Conservation (phyloP, 2,797 vertebrate species). For the Anas capensis region DNA sequence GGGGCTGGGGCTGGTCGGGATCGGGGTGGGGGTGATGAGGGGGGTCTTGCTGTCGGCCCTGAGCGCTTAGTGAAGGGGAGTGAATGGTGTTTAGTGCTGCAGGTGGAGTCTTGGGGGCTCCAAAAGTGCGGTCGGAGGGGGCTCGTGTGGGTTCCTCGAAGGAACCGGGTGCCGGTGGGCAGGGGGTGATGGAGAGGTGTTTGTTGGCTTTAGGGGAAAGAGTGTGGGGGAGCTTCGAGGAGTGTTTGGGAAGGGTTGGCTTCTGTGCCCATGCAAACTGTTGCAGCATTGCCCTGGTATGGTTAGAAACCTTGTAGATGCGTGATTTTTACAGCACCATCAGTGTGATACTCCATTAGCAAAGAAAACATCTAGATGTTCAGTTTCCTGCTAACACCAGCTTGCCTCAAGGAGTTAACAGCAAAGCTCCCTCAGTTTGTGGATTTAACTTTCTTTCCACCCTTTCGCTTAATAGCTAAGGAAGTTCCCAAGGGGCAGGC, state of each 20-base stretch:
- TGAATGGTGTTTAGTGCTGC: not conserved
- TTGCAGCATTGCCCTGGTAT: not conserved
- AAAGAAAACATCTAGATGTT: not conserved
- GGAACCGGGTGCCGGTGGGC: not conserved
- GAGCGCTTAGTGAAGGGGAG: too few species aligned
- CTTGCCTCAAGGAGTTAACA: not conserved
- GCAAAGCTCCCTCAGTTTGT: not conserved
- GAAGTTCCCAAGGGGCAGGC: not conserved
- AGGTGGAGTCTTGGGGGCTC: not conserved
- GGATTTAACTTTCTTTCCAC: not conserved
- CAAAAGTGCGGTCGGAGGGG: not conserved
- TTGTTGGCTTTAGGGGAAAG: not conserved
- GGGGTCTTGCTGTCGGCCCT: too few species aligned
- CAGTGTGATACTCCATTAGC: not conserved
- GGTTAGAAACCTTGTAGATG: not conserved
- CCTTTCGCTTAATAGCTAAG: not conserved
- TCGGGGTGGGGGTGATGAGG: too few species aligned
- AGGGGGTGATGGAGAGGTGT: not conserved
- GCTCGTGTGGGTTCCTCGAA: not conserved
- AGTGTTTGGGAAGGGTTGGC: not conserved
- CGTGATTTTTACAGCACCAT: not conserved
- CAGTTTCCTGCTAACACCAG: not conserved
- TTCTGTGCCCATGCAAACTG: not conserved
- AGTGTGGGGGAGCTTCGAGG: rapidly evolving
- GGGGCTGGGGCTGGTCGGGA: too few species aligned